These are phyloP conservation scores for Epinephelus moara DNA, from an alignment of 2,113 vertebrate genomes.

Conservation along the genomic window DNA sequence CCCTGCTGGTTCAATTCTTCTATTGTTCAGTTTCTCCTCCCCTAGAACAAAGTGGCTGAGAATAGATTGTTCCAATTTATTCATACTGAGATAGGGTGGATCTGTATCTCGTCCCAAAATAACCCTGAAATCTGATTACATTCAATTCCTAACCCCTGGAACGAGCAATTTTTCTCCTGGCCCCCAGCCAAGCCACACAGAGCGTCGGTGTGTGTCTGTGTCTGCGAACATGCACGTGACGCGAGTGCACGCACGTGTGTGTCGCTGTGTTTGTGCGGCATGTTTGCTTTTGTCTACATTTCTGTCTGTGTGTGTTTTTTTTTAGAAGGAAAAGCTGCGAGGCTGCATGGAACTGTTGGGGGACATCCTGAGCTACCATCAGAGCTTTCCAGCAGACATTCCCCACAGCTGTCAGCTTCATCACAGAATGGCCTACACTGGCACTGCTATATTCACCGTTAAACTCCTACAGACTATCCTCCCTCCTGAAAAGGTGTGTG, in stretches of 20 bases:
- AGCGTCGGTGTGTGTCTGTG: constrained; percentile 22
- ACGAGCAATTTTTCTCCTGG: constrained; percentile 73
- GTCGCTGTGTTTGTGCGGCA: constrained; percentile 32
- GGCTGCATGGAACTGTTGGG: constrained; percentile 87
- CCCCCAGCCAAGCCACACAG: constrained; percentile 50
- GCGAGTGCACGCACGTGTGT: constrained; percentile 14
- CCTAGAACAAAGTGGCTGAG: constrained; percentile 76
- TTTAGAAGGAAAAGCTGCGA: constrained; percentile 90
- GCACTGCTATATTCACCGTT: constrained; percentile 87
- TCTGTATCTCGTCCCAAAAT: constrained; percentile 81
- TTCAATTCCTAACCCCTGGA: constrained; percentile 75
- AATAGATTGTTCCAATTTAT: constrained; percentile 85
- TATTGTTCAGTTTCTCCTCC: constrained; percentile 55
- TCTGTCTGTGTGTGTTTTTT: constrained; percentile 53
- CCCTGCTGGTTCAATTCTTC: constrained; percentile 78
- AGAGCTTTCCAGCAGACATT: constrained; percentile 79
- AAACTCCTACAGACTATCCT: constrained; percentile 91
- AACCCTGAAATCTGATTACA: constrained; percentile 82
- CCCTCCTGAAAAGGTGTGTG: constrained; percentile 93
- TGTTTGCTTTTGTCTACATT: constrained; percentile 56
- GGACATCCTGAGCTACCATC: constrained; percentile 89
- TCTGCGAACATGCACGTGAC: constrained; percentile 46
- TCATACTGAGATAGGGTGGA: constrained; percentile 73
- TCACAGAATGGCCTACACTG: constrained; percentile 90
- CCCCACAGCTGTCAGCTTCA: constrained; percentile 82